Base-by-base conservation (phyloP, 2,113 vertebrate genomes). In the Gobio gobio region DNA sequence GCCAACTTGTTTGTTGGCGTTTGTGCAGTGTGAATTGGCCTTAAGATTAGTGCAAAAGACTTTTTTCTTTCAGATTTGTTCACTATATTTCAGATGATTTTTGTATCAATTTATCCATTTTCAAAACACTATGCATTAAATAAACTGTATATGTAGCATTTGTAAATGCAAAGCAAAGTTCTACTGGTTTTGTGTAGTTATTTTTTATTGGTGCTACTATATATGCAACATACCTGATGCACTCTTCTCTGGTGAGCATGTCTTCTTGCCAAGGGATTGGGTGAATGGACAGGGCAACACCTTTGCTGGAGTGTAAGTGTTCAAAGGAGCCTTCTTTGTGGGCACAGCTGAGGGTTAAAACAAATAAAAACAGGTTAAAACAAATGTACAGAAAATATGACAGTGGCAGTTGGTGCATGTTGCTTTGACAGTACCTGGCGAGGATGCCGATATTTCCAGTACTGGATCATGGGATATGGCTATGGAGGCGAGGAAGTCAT, bases 401-500 rank as follows among this genome's bases (percentile, higher is more conserved):
- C 51, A 22, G 2, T 26, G 20, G 43, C 45, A 29, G 36, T 33
- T 7, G 1, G 47, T 5, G 13, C 14, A 6, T 73, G 40, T 18
- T 54, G 26, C 73, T 2, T 12, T 73, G 43, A 36, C 4, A 9
- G 47, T 85, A 92, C 91, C 91, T 90, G 90, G 87, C 13, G 91
- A 93, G 89, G 90, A 92, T 86, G 93, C 88, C 78, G 94, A 92
- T 45, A 91, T 90, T 49, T 94, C 93, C 88, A 91, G 89, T 54
- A 92, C 85, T 87, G 84, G 91, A 45, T 96, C 95, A 84, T 87
- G 94, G 51, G 95, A 95, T 72, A 93, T 90, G 88, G 96, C 95
- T 87, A 97, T 92, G 63, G 96, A 96, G 77, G 95, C 92, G 66
- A 97, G 94, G 92, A 97, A 97, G 91, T 97, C 96, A 90, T 97